A percentile compares a stretch with the other conserved stretches of the same genome.
phyloP scores from a whole-genome alignment of 2,888 invertebrate species.

The Tigriopus californicus region DNA sequence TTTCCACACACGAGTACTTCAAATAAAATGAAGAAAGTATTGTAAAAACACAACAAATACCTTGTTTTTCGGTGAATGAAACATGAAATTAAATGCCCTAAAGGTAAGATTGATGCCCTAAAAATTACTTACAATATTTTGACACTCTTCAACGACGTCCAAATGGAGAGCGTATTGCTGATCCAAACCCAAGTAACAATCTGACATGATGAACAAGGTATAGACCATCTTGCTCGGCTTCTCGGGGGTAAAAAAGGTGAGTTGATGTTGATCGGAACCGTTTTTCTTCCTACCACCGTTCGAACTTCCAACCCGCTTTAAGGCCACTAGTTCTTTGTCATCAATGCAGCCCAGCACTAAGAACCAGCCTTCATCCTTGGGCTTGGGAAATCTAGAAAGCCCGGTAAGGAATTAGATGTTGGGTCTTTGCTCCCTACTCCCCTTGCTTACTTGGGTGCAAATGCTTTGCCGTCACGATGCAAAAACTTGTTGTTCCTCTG shows the following conservation, averaged over 20 bases:
- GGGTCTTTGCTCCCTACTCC: no score
- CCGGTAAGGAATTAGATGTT: background rate
- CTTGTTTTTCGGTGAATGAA: no score
- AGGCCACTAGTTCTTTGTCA: conserved; percentile 47
- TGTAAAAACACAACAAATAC: no score
- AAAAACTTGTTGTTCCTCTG: conserved; percentile 7
- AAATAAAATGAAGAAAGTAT: no score
- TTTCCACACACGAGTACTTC: no score
- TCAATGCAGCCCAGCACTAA: conserved; percentile 55
- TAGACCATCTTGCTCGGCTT: conserved; percentile 47
- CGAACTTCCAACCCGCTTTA: conserved; percentile 44
- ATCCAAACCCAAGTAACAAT: conserved; percentile 79
- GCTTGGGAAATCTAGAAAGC: conserved; percentile 61
- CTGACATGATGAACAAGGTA: conserved; percentile 69
- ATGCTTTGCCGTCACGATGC: conserved; percentile 22
- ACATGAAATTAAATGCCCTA: no score
- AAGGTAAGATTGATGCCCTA: no score
- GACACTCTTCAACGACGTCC: conserved; percentile 22
- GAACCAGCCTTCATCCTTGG: conserved; percentile 92
- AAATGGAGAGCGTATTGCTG: conserved; percentile 51
- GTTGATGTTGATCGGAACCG: background rate
- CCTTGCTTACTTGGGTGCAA: conserved; percentile 5
- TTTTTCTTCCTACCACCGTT: conserved; percentile 8
- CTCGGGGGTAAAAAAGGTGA: conserved; percentile 11
- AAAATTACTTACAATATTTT: no score